Evolutionary conservation across 2,113 vertebrate genomes (phyloP), one percentile per base, ranked within the genome.

Genomic region (Canis aureus): DNA sequence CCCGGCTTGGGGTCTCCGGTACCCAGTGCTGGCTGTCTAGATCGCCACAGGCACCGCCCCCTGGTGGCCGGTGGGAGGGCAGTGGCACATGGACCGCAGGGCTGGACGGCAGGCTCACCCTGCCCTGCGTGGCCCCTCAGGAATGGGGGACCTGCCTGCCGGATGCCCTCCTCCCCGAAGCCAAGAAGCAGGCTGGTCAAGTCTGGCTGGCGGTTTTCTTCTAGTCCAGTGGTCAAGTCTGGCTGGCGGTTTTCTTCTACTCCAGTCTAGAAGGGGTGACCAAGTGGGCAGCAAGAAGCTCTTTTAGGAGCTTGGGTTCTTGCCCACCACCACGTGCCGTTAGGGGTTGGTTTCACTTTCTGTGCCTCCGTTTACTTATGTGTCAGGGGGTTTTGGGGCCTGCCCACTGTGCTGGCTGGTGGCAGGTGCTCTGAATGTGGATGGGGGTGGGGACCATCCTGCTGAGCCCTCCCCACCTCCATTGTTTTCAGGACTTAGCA

Each of bases 401-500:
- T 0, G 66, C 27, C 12, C 2, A 57, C 67, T 35, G 6, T 0
- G 38, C 67, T 22, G 32, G 60, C 12, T 25, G 29, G 16, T 19
- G 20, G 89, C 23, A 9, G 6, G 57, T 19, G 53, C 59, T 66
- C 4, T 20, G 11, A 9, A 32, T 0, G 1, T 7, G 57, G 55
- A 27, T 1, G 7, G 29, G 19, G 16, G 11, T 1, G 5, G 55
- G 35, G 22, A 60, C 11, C 23, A 0, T 13, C 89, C 76, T 3
- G 59, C 81, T 32, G 1, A 89, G 16, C 49, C 17, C 10, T 1
- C 7, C 69, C 78, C 3, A 0, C 57, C 74, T 91, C 29, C 55
- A 16, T 74, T 29, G 92, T 53, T 20, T 95, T 93, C 4, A 76
- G 99, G 99, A 99, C 98, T 97, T 99, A 98, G 99, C 99, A 22